Evolutionary conservation across 2,888 invertebrate species (phyloP).

Genomic region (Platycheirus albimanus): DNA sequence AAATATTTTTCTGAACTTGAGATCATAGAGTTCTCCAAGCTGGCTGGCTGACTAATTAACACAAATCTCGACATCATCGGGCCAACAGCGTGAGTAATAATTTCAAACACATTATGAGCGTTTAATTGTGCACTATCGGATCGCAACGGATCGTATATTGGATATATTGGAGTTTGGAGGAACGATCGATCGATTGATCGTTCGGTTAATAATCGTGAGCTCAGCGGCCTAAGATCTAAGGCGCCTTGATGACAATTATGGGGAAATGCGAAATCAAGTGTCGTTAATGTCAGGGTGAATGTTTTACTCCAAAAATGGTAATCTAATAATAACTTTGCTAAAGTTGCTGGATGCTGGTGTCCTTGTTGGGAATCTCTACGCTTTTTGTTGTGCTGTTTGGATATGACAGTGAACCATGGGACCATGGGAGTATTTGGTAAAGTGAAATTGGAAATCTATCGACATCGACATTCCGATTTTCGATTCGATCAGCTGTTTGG

Average conservation of each 20-base stretch:
- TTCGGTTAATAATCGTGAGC: conserved; percentile 57
- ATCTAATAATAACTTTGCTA: conserved; percentile 27
- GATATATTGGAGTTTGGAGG: conserved; percentile 10
- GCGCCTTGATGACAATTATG: conserved; percentile 60
- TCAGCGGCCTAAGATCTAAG: conserved; percentile 64
- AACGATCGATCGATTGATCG: conserved; percentile 46
- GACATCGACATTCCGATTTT: no score
- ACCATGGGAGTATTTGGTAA: background rate
- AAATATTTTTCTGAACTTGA: conserved; percentile 58
- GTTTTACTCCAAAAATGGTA: conserved; percentile 61
- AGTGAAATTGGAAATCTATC: conserved; percentile 45
- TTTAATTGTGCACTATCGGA: conserved; percentile 58
- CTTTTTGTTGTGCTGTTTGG: background rate
- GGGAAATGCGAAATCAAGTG: conserved; percentile 66
- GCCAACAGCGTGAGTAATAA: conserved; percentile 46
- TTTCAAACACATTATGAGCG: conserved; percentile 53
- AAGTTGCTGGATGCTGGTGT: conserved; percentile 31
- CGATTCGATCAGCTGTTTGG: conserved; percentile 48
- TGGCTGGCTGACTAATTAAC: conserved; percentile 62
- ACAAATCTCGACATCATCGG: conserved; percentile 36
- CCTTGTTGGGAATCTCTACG: conserved; percentile 49
- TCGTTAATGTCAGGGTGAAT: conserved; percentile 66
- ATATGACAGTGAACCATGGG: background rate
- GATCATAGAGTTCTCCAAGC: conserved; percentile 34
- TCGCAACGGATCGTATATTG: conserved; percentile 7